A percentile compares a stretch with the other conserved stretches of the same genome.
Conservation (phyloP, 2,888 invertebrate genomes). For the Tetheella fluctuosa region DNA sequence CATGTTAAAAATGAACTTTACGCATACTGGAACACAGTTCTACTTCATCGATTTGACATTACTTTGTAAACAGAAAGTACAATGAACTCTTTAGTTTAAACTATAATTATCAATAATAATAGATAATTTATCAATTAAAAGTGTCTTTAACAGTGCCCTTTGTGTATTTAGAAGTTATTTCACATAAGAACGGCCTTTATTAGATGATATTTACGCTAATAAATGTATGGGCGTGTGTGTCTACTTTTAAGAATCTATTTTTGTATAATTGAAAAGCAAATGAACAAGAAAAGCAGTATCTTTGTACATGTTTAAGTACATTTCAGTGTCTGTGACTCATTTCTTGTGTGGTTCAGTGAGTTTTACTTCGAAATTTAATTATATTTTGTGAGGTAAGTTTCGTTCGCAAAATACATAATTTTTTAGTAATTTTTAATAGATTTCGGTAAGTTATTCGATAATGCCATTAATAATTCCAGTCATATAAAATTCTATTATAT, state of each 20-base stretch:
- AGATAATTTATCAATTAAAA: constrained; percentile 56
- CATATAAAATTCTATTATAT: too few relatives aligned
- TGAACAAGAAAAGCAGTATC: constrained; percentile 22
- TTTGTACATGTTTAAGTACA: constrained; percentile 19
- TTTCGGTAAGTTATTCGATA: too few relatives aligned
- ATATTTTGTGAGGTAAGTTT: background rate
- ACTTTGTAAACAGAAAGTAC: constrained; percentile 71
- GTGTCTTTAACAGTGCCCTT: constrained; percentile 36
- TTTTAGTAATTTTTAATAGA: too few relatives aligned
- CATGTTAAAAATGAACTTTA: background rate
- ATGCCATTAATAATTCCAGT: too few relatives aligned
- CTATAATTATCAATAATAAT: constrained; percentile 50
- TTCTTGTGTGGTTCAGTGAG: constrained; percentile 7
- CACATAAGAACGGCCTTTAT: constrained; percentile 21
- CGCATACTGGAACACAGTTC: background rate
- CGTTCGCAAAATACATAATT: background rate
- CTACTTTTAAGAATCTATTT: constrained; percentile 26
- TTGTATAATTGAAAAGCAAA: constrained; percentile 25
- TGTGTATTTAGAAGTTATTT: constrained; percentile 21
- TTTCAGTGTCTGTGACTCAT: constrained; percentile 20
- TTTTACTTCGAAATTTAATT: background rate
- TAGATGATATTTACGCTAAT: constrained; percentile 19
- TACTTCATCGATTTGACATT: constrained; percentile 22
- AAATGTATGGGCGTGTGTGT: constrained; percentile 54
- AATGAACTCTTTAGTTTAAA: constrained; percentile 63